Base-by-base conservation (phyloP, 2,797 vertebrate genomes). In the Chaunax sp. region DNA sequence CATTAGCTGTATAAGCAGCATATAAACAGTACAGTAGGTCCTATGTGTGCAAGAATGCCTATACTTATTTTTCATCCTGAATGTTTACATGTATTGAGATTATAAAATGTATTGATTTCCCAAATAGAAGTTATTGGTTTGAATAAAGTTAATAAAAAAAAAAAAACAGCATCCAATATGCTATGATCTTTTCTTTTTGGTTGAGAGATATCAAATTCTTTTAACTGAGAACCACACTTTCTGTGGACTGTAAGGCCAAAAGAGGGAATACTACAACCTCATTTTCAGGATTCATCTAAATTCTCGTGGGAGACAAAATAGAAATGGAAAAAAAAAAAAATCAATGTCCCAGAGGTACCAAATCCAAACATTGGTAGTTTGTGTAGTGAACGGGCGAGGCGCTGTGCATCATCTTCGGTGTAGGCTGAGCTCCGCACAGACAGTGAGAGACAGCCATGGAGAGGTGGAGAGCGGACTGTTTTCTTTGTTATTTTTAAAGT, bases 401-500 rank as follows among this genome's bases (percentile, higher is more conserved):
- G 94, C 94, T 94, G 89, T 90, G 86, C 85, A 80, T 88, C 88
- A 63, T 88, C 84, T 50, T 47, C 81, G 47, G 81, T 30, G 79
- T 20, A 80, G 70, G 76, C 77, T 81, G 60, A 38, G 83, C 85
- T 74, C 83, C 63, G 60, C 61, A 53, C 90, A 87, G 86, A 89
- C 87, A 82, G 80, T 64, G 86, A 89, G 83, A 92, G 87, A 85
- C 88, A 92, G 93, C 85, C 86, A 93, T 93, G 93, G 92, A 93
- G 90, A 92, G 92, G 81, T 82, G 92, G 89, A 92, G 88, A 90
- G 87, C 89, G 82, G 88, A 90, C 87, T 88, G 87, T 87, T 88
- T 76, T 90, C 94, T 95, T 95, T 94, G 93, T 94, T 92, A 92
- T 93, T 94, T 89, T 71, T 92, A 92, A 95, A 94, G 82, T 94